Conservation (phyloP, 2,797 vertebrate genomes). For the Girardinus metallicus region DNA sequence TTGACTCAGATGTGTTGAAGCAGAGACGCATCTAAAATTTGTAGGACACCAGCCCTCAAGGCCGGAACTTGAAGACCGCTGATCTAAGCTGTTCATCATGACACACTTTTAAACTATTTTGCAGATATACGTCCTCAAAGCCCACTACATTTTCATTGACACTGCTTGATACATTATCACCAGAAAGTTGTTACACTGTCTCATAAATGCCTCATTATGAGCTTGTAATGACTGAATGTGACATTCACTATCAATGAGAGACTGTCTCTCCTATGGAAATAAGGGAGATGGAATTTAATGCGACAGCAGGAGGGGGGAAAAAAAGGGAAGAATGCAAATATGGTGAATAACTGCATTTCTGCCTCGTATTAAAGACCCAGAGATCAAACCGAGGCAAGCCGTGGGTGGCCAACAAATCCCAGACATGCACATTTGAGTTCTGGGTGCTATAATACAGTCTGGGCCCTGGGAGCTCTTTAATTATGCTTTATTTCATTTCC, state of each 20-base stretch:
- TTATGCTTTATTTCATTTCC: conserved; percentile 64
- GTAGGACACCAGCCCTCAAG: too few relatives aligned
- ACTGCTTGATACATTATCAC: conserved; percentile 37
- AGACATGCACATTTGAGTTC: conserved; percentile 47
- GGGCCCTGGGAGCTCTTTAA: conserved; percentile 56
- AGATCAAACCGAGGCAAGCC: conserved; percentile 48
- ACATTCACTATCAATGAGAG: conserved; percentile 60
- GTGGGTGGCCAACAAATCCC: conserved; percentile 60
- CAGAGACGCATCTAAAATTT: too few relatives aligned
- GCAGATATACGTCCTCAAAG: background rate
- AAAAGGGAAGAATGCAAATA: conserved; percentile 43
- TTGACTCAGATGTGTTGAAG: too few relatives aligned
- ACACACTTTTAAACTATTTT: background rate
- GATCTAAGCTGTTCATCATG: background rate
- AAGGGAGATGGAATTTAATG: conserved; percentile 15
- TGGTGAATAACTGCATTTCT: conserved; percentile 53
- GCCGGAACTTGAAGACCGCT: too few relatives aligned
- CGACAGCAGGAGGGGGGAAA: conserved; percentile 5
- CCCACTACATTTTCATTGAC: conserved; percentile 21
- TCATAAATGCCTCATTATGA: conserved; percentile 59
- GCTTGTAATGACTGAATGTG: conserved; percentile 51
- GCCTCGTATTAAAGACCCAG: conserved; percentile 41
- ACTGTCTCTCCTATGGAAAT: conserved; percentile 33
- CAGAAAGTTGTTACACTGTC: conserved; percentile 14
- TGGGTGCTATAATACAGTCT: conserved; percentile 41